Conservation (phyloP, 2,113 vertebrate genomes). For the Emydura subglobosa region DNA sequence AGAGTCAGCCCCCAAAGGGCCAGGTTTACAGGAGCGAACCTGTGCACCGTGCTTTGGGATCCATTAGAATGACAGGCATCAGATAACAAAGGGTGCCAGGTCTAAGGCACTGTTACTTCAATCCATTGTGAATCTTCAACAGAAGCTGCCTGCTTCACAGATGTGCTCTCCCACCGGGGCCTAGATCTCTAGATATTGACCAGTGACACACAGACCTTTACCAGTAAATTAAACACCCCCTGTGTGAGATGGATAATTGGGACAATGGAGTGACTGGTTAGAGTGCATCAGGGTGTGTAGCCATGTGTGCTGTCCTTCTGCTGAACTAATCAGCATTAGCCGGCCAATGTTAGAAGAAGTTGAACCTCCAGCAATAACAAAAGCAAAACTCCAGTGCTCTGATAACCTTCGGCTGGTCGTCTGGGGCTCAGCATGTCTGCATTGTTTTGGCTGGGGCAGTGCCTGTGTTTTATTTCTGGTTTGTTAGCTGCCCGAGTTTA, state of each 20-base stretch:
- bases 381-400: not conserved
- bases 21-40: not conserved
- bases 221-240: not conserved
- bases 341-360: not conserved
- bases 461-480: not conserved
- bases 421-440: not conserved
- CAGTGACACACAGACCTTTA: not conserved
- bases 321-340: not conserved
- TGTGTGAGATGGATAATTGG: not conserved
- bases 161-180: not conserved
- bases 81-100: too few relatives aligned
- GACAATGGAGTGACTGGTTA: not conserved
- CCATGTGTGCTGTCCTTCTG: not conserved
- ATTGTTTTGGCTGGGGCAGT: not conserved
- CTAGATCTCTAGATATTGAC: not conserved
- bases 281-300: not conserved
- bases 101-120: not conserved
- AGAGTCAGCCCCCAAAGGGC: fast-evolving
- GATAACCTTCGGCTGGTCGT: not conserved
- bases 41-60: not conserved
- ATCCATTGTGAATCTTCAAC: not conserved
- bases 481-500: not conserved
- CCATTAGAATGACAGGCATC: not conserved
- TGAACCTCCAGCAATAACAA: not conserved
- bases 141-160: not conserved